These are phyloP conservation scores for Myathropa florea DNA, from an alignment of 2,888 invertebrate genomes.

Conservation along the genomic window DNA sequence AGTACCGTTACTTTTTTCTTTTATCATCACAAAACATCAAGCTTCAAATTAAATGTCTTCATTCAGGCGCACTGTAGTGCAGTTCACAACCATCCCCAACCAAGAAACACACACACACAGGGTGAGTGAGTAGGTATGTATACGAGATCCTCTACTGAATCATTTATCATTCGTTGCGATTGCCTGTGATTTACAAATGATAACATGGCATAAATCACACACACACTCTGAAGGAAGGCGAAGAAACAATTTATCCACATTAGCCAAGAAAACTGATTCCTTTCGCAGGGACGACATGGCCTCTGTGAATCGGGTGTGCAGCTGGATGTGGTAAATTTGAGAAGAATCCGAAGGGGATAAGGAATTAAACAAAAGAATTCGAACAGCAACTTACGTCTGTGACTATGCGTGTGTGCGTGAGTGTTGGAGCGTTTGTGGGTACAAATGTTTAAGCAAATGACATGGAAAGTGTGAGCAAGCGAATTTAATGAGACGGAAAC, in stretches of 20 bases:
- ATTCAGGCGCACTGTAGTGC: conserved; percentile 36
- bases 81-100: background rate
- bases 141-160: background rate
- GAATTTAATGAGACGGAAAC: conserved; percentile 70
- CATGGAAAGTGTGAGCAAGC: conserved; percentile 68
- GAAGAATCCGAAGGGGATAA: background rate
- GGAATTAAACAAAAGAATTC: conserved; percentile 36
- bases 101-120: background rate
- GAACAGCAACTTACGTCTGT: too few species aligned
- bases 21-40: background rate
- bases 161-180: conserved; percentile 63
- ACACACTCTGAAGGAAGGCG: background rate
- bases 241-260: conserved; percentile 59
- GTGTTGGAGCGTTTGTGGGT: too few species aligned
- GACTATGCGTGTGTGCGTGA: background rate
- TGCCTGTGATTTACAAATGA: conserved; percentile 65
- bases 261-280: conserved; percentile 54
- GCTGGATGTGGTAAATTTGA: background rate
- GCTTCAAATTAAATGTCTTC: conserved; percentile 16
- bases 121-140: background rate
- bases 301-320: background rate
- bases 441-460: conserved; percentile 61
- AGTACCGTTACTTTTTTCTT: background rate
- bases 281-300: background rate
- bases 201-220: conserved; percentile 66